phyloP scores from a whole-genome alignment of 2,113 vertebrate species.

The Carassius gibelio region DNA sequence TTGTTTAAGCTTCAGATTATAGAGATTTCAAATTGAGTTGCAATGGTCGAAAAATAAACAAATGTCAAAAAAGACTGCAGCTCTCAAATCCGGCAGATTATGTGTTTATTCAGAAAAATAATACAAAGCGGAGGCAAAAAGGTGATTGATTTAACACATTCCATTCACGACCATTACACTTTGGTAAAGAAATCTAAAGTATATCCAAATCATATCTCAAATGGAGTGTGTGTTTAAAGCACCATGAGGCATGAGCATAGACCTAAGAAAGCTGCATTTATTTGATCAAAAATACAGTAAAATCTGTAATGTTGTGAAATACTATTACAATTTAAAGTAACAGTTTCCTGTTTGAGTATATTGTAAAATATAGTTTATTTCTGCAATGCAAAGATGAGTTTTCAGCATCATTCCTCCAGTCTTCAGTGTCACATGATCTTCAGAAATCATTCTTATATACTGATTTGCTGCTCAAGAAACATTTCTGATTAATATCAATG shows the following conservation, averaged over 20 bases:
- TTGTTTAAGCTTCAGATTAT: slow-evolving; percentile 45
- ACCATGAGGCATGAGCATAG: neutral
- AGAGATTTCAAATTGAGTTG: slow-evolving; percentile 37
- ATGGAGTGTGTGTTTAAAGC: neutral
- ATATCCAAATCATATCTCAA: neutral
- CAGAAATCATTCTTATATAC: too few relatives aligned
- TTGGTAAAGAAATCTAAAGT: neutral
- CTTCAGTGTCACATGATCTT: too few relatives aligned
- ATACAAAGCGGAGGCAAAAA: slow-evolving; percentile 31
- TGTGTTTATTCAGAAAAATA: slow-evolving; percentile 34
- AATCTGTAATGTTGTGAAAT: too few relatives aligned
- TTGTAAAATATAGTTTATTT: too few relatives aligned
- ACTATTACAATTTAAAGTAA: too few relatives aligned
- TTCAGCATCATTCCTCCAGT: too few relatives aligned
- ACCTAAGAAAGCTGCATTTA: too few relatives aligned
- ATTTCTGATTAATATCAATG: too few relatives aligned
- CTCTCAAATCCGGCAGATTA: neutral
- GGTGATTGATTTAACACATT: slow-evolving; percentile 29
- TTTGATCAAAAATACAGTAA: too few relatives aligned
- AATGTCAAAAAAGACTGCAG: slow-evolving; percentile 24
- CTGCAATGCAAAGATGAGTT: too few relatives aligned
- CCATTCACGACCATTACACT: neutral
- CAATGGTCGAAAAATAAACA: slow-evolving; percentile 29
- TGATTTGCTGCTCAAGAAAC: too few relatives aligned
- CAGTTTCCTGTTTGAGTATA: too few relatives aligned